phyloP scores from a whole-genome alignment of 37 sponge, comb jelly and placozoan genomes.

The Oscarella lobularis region DNA sequence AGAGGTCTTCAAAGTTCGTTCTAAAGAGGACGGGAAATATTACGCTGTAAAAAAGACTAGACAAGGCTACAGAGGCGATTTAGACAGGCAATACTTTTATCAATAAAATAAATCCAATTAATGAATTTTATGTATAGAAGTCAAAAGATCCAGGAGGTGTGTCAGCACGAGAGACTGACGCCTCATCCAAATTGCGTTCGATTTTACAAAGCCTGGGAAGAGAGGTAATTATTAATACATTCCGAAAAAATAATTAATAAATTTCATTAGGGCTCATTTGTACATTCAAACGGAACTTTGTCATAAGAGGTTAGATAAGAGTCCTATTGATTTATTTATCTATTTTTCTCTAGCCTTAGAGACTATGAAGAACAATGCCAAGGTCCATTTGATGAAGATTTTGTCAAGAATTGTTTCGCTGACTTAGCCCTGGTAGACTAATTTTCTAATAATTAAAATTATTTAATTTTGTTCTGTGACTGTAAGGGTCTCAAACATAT shows the following conservation, averaged over 20 bases:
- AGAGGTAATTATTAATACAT: conserved; percentile 17
- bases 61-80: conserved; percentile 34
- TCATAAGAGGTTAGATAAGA: conserved; percentile 58
- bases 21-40: conserved; percentile 42
- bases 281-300: conserved; percentile 89
- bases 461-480: conserved; percentile 1
- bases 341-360: background rate
- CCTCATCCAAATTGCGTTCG: conserved; percentile 67
- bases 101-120: too few relatives aligned
- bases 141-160: conserved; percentile 56
- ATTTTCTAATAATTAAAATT: background rate
- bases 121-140: conserved; percentile 13
- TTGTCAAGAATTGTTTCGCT: background rate
- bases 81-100: conserved; percentile 36
- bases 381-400: background rate
- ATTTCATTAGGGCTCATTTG: conserved; percentile 20
- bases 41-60: conserved; percentile 82
- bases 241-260: background rate
- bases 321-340: background rate
- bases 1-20: conserved; percentile 46
- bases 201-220: conserved; percentile 83
- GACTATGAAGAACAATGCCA: background rate
- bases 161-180: conserved; percentile 68
- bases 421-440: background rate
- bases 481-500: conserved; percentile 68